A percentile compares a stretch with the other conserved stretches of the same genome.
phyloP scores from a whole-genome alignment of 2,888 invertebrate species.

The Ornithoptera priamus region DNA sequence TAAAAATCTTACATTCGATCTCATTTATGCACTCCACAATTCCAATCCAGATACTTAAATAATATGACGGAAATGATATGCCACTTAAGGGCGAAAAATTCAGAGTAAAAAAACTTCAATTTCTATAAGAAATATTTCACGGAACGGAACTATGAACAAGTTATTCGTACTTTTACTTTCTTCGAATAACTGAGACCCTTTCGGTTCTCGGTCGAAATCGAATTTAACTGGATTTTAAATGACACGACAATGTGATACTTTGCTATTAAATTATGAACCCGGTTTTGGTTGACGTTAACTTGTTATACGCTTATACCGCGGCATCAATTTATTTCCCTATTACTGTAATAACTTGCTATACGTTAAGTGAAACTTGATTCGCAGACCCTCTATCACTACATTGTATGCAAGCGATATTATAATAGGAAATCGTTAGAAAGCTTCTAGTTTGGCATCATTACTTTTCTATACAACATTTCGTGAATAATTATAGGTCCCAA shows the following conservation, averaged over 20 bases:
- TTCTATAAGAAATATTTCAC: conserved; percentile 9
- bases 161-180: conserved; percentile 24
- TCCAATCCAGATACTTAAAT: no score
- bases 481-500: neutral
- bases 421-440: conserved; percentile 23
- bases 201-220: conserved; percentile 1
- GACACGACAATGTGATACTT: conserved; percentile 23
- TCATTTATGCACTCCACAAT: no score
- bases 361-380: conserved; percentile 19
- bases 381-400: conserved; percentile 9
- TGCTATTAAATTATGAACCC: conserved; percentile 12
- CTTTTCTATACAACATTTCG: neutral
- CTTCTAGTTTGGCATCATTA: neutral
- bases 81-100: neutral
- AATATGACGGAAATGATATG: neutral
- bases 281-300: conserved; percentile 5
- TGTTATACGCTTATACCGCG: conserved; percentile 6
- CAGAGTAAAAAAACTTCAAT: neutral
- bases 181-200: conserved; percentile 2
- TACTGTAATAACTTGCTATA: conserved; percentile 20
- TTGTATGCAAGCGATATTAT: conserved; percentile 22
- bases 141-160: conserved; percentile 5
- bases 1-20: neutral
- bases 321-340: conserved; percentile 21
- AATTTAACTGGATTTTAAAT: conserved; percentile 14